phyloP scores from a whole-genome alignment of 2,888 invertebrate genomes.

The Neocrepidodera transversa region DNA sequence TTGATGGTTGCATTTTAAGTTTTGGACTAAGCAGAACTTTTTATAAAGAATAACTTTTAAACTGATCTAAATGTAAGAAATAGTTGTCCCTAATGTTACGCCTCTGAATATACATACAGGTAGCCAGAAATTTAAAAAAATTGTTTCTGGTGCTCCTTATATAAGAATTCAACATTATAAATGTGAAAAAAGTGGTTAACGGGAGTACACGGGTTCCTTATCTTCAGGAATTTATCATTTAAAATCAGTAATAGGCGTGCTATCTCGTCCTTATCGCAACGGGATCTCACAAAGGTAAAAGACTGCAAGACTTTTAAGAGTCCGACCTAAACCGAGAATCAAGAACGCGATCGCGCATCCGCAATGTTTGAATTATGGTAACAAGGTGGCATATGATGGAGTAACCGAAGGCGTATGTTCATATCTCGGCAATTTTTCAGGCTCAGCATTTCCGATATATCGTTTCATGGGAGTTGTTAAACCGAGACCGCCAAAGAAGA shows the following conservation, averaged over 20 bases:
- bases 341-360: background rate
- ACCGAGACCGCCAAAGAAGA: constrained; percentile 50
- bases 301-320: background rate
- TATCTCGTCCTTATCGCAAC: constrained; percentile 17
- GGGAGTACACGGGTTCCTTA: constrained; percentile 13
- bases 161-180: too few species aligned
- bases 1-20: too few species aligned
- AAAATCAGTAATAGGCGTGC: constrained; percentile 29
- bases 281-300: constrained; percentile 13
- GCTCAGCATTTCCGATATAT: constrained; percentile 38
- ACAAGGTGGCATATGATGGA: constrained; percentile 43
- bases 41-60: too few species aligned
- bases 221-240: constrained; percentile 20
- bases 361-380: constrained; percentile 40
- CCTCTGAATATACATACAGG: too few species aligned
- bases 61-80: too few species aligned
- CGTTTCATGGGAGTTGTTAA: constrained; percentile 48
- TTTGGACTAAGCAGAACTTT: too few species aligned
- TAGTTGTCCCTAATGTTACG: too few species aligned
- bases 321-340: constrained; percentile 4
- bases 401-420: constrained; percentile 36
- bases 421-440: constrained; percentile 42
- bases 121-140: too few species aligned
- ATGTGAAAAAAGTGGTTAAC: background rate
- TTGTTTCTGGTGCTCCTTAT: too few species aligned